These are phyloP conservation scores for Scotopteryx bipunctaria DNA, from an alignment of 2,888 invertebrate genomes.

Conservation along the genomic window DNA sequence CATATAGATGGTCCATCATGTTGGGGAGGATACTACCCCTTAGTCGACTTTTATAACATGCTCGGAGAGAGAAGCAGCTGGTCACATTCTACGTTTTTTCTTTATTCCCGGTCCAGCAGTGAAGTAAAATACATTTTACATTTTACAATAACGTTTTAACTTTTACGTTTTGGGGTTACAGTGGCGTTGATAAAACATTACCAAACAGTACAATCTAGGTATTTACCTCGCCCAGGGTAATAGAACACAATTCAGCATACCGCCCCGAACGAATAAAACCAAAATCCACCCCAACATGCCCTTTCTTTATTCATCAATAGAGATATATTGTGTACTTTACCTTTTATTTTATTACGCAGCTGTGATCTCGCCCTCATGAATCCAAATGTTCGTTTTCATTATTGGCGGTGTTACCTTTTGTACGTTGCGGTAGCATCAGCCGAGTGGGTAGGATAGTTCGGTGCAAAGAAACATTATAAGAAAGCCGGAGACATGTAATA, in stretches of 20 bases:
- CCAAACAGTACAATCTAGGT: background rate
- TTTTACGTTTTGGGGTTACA: too few relatives aligned
- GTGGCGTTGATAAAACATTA: background rate
- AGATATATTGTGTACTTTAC: slow-evolving; percentile 37
- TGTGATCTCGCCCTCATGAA: slow-evolving; percentile 56
- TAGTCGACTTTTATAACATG: too few relatives aligned
- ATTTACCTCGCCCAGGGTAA: slow-evolving; percentile 6
- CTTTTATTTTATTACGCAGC: slow-evolving; percentile 43
- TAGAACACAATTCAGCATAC: slow-evolving; percentile 5
- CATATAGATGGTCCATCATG: too few relatives aligned
- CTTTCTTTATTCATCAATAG: slow-evolving; percentile 40
- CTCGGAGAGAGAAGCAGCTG: too few relatives aligned
- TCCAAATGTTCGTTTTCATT: slow-evolving; percentile 55
- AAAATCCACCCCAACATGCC: slow-evolving; percentile 16
- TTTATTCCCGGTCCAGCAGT: too few relatives aligned
- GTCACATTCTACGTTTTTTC: too few relatives aligned
- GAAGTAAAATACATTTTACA: too few relatives aligned
- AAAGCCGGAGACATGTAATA: too few relatives aligned
- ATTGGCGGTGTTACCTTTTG: slow-evolving; percentile 42
- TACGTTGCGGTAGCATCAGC: slow-evolving; percentile 8
- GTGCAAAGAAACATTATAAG: too few relatives aligned
- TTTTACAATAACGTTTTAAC: too few relatives aligned
- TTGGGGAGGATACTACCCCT: too few relatives aligned
- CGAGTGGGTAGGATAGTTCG: background rate
- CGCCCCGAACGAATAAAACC: slow-evolving; percentile 14